These are phyloP conservation scores for Typhlichthys eigenmanni DNA, from an alignment of 2,797 vertebrate genomes.

Conservation along the genomic window DNA sequence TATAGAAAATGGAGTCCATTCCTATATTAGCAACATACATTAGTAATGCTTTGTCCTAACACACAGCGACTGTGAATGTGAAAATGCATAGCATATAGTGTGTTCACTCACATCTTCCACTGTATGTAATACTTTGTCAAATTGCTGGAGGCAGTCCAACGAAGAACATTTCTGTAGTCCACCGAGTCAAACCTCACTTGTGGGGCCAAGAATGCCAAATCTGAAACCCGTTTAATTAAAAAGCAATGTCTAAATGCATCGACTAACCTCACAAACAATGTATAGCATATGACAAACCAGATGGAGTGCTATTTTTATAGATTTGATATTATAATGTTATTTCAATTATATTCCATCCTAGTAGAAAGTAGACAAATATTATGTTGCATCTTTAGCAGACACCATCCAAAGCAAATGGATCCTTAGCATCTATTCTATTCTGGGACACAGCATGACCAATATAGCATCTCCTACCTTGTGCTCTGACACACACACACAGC, in stretches of 20 bases:
- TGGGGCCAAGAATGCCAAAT: conserved; percentile 35
- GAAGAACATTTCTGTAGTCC: conserved; percentile 72
- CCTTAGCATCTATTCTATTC: too few species aligned
- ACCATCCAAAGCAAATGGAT: too few species aligned
- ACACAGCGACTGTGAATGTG: neutral
- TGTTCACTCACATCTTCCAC: conserved; percentile 78
- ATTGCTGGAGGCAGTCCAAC: conserved; percentile 57
- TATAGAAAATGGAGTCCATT: too few species aligned
- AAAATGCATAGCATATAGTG: neutral
- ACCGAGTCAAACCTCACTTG: conserved; percentile 70
- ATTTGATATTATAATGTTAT: too few species aligned
- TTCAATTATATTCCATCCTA: too few species aligned
- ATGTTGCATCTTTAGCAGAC: too few species aligned
- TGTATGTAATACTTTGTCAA: conserved; percentile 67
- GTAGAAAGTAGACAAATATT: too few species aligned
- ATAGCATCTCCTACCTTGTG: conserved; percentile 50
- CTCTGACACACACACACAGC: conserved; percentile 1
- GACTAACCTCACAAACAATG: neutral
- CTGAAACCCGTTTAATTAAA: neutral
- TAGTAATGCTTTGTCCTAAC: too few species aligned
- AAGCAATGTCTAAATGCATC: neutral
- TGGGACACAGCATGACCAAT: neutral
- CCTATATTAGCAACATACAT: too few species aligned
- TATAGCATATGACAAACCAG: too few species aligned
- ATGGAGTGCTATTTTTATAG: too few species aligned